A percentile compares a stretch with the other conserved stretches of the same genome.
These are phyloP conservation scores for Chauna torquata DNA, from an alignment of 2,113 vertebrate species.

Conservation along the genomic window DNA sequence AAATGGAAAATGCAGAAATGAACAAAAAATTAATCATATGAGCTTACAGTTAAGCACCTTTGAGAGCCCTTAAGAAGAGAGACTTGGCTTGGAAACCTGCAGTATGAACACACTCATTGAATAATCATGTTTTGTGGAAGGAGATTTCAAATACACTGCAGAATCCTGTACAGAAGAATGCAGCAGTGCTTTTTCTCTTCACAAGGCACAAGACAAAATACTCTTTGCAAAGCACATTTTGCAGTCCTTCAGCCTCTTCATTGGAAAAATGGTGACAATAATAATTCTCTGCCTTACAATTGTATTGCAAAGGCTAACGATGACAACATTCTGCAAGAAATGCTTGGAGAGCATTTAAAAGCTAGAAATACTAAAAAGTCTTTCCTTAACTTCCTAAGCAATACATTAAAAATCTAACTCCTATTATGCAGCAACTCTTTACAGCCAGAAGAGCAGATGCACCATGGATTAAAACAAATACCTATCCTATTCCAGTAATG, in stretches of 20 bases:
- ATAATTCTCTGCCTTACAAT: background rate
- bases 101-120: conserved; percentile 12
- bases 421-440: background rate
- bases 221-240: background rate
- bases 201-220: background rate
- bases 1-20: conserved; percentile 37
- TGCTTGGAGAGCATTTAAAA: background rate
- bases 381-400: background rate
- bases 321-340: background rate
- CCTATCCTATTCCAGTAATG: background rate
- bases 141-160: conserved; percentile 21
- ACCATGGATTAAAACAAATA: background rate
- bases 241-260: background rate
- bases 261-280: background rate
- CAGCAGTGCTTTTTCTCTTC: background rate
- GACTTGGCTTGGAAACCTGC: conserved; percentile 39
- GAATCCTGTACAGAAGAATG: background rate
- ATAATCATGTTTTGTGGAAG: conserved; percentile 47
- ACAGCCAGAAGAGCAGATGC: background rate
- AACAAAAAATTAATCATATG: conserved; percentile 52
- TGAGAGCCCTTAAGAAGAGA: conserved; percentile 47
- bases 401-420: background rate
- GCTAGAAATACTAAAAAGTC: background rate
- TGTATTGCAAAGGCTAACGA: background rate
- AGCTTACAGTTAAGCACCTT: conserved; percentile 40